Base-by-base conservation (phyloP, 1,140 invertebrate species). In the Drosophila dunni region DNA sequence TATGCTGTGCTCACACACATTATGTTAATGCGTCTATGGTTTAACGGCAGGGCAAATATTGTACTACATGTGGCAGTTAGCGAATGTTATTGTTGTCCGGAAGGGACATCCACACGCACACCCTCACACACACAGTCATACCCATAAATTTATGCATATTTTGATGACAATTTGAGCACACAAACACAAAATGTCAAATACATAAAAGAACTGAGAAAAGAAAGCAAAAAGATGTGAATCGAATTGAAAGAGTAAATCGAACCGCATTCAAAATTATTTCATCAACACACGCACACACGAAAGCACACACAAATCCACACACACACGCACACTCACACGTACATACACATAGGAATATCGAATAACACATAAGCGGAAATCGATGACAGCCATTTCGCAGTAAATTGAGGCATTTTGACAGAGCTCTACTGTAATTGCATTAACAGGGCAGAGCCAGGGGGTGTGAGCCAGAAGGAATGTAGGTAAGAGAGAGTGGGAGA, bases 311-410 rank as follows among this genome's bases (percentile, higher is more conserved):
- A 54, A 24, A 48, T 20, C 17, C 15, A 36, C 69, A 81, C 79
- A 57, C 58, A 50, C 50, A 65, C 15, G 20, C 69, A 81, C 79
- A 57, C 58, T 45, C 50, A 65, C 17, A 34, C 33, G 29, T 36
- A 15, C 44, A 38, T n/a, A 53, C 7, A 15, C 44, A 65, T 57
- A 73, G 53, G 71, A 57, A 73, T 75, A 82, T 82, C 80, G 65
- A 79, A 82, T 82, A 78, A 72, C 71, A 66, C 66, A 46, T 73
- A 83, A 84, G 81, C 83, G 83, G 83, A 88, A 88, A 88, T 88
- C 83, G 84, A 88, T 86, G 83, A 88, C 83, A 73, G 79, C 83
- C 83, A 86, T 86, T 86, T 86, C 82, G 84, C 76, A 77, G 83
- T 86, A 89, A 86, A 86, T 86, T 86, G 82, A 81, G 81, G 82